Conservation (phyloP, 2,113 vertebrate species). For the Epinephelus lanceolatus region DNA sequence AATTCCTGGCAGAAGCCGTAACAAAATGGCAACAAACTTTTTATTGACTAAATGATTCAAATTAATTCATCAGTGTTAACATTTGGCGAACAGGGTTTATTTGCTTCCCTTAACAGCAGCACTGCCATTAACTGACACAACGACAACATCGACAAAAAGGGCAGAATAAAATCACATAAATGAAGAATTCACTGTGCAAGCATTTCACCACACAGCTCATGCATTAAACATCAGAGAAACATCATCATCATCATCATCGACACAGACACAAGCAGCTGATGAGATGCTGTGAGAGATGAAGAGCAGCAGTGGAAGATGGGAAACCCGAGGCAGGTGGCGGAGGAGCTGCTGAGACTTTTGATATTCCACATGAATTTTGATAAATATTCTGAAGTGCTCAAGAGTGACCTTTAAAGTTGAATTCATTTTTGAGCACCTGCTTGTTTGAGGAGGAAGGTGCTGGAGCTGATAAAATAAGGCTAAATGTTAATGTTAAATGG, state of each 20-base stretch:
- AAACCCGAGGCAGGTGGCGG: slow-evolving; percentile 3
- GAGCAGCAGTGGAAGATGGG: slow-evolving; percentile 10
- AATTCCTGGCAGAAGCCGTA: not conserved
- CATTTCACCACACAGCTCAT: slow-evolving; percentile 48
- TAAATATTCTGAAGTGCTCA: not conserved
- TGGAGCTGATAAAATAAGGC: not conserved
- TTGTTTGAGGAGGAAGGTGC: not conserved
- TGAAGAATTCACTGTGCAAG: slow-evolving; percentile 11
- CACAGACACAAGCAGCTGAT: slow-evolving; percentile 38
- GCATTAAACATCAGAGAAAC: slow-evolving; percentile 53
- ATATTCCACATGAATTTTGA: not conserved
- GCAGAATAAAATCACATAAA: not conserved
- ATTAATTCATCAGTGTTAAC: slow-evolving; percentile 1
- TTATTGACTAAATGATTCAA: not conserved
- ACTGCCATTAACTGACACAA: not conserved
- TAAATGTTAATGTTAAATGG: not conserved
- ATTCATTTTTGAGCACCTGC: not conserved
- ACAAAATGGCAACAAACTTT: not conserved
- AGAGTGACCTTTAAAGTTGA: not conserved
- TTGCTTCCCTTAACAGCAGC: not conserved
- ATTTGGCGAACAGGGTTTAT: not conserved
- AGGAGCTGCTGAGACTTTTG: slow-evolving; percentile 26
- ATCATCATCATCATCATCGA: slow-evolving; percentile 12
- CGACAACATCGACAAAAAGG: not conserved
- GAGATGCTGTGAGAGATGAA: slow-evolving; percentile 49